Percentiles rank a stretch among this genome's conserved stretches.
phyloP scores from a whole-genome alignment of 2,888 invertebrate species.

The Euphydryas editha region DNA sequence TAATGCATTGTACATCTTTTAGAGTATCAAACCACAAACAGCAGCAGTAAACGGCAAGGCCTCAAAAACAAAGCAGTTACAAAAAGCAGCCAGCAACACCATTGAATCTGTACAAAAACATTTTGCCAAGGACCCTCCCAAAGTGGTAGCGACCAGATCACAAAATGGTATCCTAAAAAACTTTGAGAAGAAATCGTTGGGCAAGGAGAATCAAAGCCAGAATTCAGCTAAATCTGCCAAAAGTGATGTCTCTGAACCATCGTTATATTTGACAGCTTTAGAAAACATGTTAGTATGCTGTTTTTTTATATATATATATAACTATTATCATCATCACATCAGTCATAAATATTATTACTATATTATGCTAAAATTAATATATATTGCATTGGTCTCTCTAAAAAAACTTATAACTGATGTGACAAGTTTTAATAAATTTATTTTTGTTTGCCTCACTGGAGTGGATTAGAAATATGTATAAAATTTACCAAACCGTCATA shows the following conservation, averaged over 20 bases:
- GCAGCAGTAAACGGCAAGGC: conserved; percentile 65
- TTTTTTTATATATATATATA: background rate
- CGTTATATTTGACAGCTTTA: conserved; percentile 89
- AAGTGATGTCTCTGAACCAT: conserved; percentile 89
- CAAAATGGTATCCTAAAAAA: conserved; percentile 78
- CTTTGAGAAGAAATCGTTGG: conserved; percentile 59
- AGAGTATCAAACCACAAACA: conserved; percentile 70
- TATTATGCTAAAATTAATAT: too few relatives aligned
- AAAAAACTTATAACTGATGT: too few relatives aligned
- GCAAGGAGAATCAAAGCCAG: conserved; percentile 62
- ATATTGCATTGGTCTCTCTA: too few relatives aligned
- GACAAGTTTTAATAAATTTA: too few relatives aligned
- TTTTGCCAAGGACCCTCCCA: conserved; percentile 69
- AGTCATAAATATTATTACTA: too few relatives aligned
- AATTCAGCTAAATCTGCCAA: conserved; percentile 73
- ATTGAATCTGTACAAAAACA: conserved; percentile 72
- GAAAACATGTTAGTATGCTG: conserved; percentile 86
- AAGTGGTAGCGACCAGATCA: conserved; percentile 61
- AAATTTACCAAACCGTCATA: too few relatives aligned
- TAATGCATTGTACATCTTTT: conserved; percentile 47
- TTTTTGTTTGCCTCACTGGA: too few relatives aligned
- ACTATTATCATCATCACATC: background rate
- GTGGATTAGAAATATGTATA: too few relatives aligned
- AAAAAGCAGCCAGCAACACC: conserved; percentile 68
- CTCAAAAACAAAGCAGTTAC: conserved; percentile 76